Percentiles rank a stretch among this genome's conserved stretches.
Conservation (phyloP, 2,113 vertebrate genomes). For the Chauna torquata region DNA sequence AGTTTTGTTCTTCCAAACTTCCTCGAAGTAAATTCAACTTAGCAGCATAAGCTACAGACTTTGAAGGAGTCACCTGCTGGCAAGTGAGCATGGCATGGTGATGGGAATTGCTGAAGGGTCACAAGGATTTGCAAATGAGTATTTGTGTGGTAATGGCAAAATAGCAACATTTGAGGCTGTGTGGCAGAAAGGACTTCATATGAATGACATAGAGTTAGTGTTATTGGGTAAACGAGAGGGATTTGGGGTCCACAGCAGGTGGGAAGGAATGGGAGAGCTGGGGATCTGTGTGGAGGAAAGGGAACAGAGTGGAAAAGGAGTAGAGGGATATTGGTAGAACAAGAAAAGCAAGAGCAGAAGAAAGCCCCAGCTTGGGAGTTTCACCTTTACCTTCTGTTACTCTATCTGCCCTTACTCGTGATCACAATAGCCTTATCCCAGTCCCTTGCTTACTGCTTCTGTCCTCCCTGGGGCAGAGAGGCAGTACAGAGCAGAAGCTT, state of each 20-base stretch:
- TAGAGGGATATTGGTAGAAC: not conserved
- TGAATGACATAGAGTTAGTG: not conserved
- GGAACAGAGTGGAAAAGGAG: accelerated
- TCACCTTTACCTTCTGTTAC: not conserved
- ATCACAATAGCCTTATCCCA: not conserved
- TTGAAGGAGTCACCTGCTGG: not conserved
- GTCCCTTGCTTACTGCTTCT: not conserved
- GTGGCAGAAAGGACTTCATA: not conserved
- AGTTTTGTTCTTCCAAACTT: not conserved
- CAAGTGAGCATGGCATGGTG: accelerated
- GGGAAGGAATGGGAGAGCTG: not conserved
- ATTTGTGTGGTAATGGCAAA: not conserved
- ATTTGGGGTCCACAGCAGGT: not conserved
- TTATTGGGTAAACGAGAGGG: not conserved
- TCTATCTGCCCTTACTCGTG: not conserved
- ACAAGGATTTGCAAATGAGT: not conserved
- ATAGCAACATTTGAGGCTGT: not conserved
- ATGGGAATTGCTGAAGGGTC: not conserved
- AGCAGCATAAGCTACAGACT: not conserved
- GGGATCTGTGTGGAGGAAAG: not conserved
- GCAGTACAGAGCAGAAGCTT: not conserved
- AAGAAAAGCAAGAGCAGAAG: not conserved
- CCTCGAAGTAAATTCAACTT: not conserved
- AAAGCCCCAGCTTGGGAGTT: not conserved
- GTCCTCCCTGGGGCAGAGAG: not conserved